Conservation (phyloP, 2,113 vertebrate species). For the Neogobius melanostomus region DNA sequence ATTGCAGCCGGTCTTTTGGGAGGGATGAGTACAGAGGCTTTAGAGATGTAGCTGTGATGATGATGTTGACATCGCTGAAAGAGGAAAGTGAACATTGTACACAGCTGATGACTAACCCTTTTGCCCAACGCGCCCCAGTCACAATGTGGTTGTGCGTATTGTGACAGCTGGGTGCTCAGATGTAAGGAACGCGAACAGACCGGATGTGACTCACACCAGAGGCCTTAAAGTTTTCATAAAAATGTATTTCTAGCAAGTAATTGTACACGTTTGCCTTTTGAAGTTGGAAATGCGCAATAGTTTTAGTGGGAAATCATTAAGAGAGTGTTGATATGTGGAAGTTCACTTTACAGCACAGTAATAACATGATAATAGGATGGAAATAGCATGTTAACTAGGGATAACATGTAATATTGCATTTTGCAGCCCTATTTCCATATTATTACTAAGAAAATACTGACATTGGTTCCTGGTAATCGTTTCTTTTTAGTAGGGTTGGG, state of each 20-base stretch:
- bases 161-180: slow-evolving; percentile 30
- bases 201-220: not conserved
- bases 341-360: no score
- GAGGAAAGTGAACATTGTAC: slow-evolving; percentile 49
- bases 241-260: slow-evolving; percentile 1
- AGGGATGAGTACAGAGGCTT: slow-evolving; percentile 42
- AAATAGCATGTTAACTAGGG: no score
- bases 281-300: not conserved
- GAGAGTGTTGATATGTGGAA: no score
- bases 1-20: slow-evolving; percentile 36
- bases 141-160: slow-evolving; percentile 21
- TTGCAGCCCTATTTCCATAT: no score
- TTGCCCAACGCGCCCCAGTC: not conserved
- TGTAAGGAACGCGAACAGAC: slow-evolving; percentile 9
- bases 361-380: no score
- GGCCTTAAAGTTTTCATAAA: not conserved
- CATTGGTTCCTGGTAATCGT: no score
- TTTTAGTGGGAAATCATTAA: not conserved
- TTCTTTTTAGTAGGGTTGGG: no score
- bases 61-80: slow-evolving; percentile 46
- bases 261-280: not conserved
- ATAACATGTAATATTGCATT: no score
- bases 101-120: slow-evolving; percentile 56
- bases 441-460: no score
- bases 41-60: slow-evolving; percentile 65